These are phyloP conservation scores for Triplophysa bombifrons DNA, from an alignment of 2,797 vertebrate species.

Conservation along the genomic window DNA sequence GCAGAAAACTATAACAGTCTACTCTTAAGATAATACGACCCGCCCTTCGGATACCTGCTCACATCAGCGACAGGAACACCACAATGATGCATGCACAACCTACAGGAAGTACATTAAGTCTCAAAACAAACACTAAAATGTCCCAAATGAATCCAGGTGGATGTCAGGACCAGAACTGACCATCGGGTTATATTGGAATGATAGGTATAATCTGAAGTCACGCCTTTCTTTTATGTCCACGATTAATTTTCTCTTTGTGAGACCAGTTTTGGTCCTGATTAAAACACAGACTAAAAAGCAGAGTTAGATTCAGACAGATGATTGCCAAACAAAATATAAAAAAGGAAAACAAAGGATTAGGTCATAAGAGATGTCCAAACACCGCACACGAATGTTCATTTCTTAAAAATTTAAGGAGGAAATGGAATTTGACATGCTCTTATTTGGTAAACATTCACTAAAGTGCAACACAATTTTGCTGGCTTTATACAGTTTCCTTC, in stretches of 20 bases:
- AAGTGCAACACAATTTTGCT: constrained; percentile 59
- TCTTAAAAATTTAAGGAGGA: constrained; percentile 4
- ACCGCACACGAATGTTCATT: neutral
- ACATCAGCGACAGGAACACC: constrained; percentile 8
- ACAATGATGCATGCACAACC: constrained; percentile 4
- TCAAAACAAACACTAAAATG: constrained; percentile 7
- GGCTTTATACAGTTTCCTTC: constrained; percentile 36
- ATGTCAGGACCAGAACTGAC: neutral
- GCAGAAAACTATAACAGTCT: constrained; percentile 20
- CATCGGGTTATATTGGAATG: neutral
- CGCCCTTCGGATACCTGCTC: constrained; percentile 21
- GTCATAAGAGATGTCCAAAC: constrained; percentile 25
- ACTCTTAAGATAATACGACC: constrained; percentile 6
- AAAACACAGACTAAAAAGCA: constrained; percentile 12
- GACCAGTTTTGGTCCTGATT: neutral
- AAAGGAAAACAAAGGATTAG: neutral
- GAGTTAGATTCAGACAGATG: constrained; percentile 18
- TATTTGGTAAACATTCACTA: constrained; percentile 52
- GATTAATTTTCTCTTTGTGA: neutral
- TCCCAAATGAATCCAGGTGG: neutral
- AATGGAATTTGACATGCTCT: constrained; percentile 28
- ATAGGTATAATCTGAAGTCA: constrained; percentile 7
- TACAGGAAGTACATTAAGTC: constrained; percentile 30
- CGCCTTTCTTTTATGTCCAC: neutral
- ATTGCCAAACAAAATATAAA: constrained; percentile 42